Percentiles rank a stretch among this genome's conserved stretches.
Evolutionary conservation across 2,888 invertebrate genomes (phyloP).

Genomic region (Philhelius pedissequus): DNA sequence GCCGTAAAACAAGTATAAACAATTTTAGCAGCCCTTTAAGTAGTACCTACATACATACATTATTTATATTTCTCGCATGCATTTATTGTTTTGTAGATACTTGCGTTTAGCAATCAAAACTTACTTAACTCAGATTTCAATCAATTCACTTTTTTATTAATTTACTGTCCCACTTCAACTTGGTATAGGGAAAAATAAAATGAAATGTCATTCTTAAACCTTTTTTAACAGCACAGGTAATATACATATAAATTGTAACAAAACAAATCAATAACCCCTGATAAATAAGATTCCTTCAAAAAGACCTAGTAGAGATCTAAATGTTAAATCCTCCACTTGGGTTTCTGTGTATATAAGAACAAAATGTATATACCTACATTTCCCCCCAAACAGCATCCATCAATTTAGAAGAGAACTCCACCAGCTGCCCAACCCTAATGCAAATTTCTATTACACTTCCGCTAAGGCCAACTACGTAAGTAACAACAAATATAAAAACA

Average conservation of each 20-base stretch:
- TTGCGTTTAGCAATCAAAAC: too few species aligned
- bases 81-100: too few species aligned
- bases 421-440: slow-evolving; percentile 58
- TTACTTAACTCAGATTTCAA: background rate
- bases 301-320: slow-evolving; percentile 35
- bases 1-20: too few species aligned
- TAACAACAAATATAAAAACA: background rate
- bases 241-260: slow-evolving; percentile 32
- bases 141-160: background rate
- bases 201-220: background rate
- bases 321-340: slow-evolving; percentile 23
- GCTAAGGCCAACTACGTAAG: slow-evolving; percentile 22
- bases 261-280: slow-evolving; percentile 56
- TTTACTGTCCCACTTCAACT: background rate
- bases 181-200: background rate
- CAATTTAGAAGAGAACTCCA: slow-evolving; percentile 20
- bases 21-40: too few species aligned
- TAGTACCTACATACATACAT: too few species aligned
- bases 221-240: slow-evolving; percentile 9
- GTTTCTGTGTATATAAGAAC: slow-evolving; percentile 21
- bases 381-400: slow-evolving; percentile 45
- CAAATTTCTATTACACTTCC: slow-evolving; percentile 14
- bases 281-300: slow-evolving; percentile 39
- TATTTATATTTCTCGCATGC: too few species aligned
- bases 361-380: slow-evolving; percentile 30